These are phyloP conservation scores for Caradrina kadenii DNA, from an alignment of 2,888 invertebrate species.

Conservation along the genomic window DNA sequence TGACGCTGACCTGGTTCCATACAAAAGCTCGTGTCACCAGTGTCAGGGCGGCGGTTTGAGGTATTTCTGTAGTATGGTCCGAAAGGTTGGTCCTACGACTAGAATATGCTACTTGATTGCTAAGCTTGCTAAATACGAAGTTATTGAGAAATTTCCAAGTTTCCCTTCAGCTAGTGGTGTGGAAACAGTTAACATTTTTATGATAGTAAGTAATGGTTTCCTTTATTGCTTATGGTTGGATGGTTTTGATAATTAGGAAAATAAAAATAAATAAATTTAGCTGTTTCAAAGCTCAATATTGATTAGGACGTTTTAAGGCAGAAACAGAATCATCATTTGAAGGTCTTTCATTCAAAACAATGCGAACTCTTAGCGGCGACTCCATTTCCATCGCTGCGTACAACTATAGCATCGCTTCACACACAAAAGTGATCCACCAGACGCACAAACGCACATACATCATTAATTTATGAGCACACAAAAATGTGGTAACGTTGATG, in stretches of 20 bases:
- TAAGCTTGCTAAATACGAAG: conserved; percentile 2
- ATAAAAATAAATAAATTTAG: conserved; percentile 1
- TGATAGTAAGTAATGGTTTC: conserved; percentile 44
- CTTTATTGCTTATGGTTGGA: conserved; percentile 20
- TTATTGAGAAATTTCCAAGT: conserved; percentile 31
- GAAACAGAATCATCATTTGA: too few species aligned
- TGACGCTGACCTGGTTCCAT: conserved; percentile 27
- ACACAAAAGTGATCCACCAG: conserved; percentile 8
- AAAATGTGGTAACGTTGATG: conserved; percentile 33
- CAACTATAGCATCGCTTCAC: conserved; percentile 5
- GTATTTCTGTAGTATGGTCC: conserved; percentile 4
- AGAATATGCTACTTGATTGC: neutral
- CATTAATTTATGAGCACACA: conserved; percentile 33
- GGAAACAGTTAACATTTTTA: conserved; percentile 24
- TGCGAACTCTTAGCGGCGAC: too few species aligned
- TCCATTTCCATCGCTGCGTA: too few species aligned
- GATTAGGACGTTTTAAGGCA: neutral
- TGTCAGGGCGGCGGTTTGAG: conserved; percentile 24
- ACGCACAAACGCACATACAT: neutral
- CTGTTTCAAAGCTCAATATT: conserved; percentile 11
- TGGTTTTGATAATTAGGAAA: conserved; percentile 21
- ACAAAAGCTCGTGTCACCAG: conserved; percentile 35
- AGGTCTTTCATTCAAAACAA: too few species aligned
- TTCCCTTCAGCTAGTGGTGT: conserved; percentile 11
- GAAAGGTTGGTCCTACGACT: conserved; percentile 2